Base-by-base conservation (phyloP, 2,888 invertebrate genomes). In the Parnassius glacialis region DNA sequence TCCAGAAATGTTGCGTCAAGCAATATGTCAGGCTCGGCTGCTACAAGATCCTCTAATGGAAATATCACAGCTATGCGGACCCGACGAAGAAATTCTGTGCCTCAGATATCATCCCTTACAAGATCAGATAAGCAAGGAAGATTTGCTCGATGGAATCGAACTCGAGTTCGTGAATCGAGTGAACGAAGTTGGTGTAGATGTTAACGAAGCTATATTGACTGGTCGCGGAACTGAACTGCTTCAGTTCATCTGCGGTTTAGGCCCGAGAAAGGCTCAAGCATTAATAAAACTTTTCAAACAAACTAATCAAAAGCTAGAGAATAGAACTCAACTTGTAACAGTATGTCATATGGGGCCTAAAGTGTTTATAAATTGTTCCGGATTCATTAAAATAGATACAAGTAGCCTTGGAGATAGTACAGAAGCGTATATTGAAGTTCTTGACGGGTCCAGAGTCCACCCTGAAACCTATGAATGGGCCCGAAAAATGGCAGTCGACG, bases 381-480 rank as follows among this genome's bases (percentile, higher is more conserved):
- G 99, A 41, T 99, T 99, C 81, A 98, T 99, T 62, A 98, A 97
- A 91, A 99, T 99, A 68, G 99, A 99, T 76, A 99, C 99, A 0
- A 97, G 96, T 78, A 97, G 98, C 67, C 89, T 98, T 53, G 98
- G 98, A 2, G 98, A 99, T 75, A 95, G 97, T 78, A 98, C 98
- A 0, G 98, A 98, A 78, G 96, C 97, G 0, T 98, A 98, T 75
- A 97, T 98, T 0, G 96, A 99, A 90, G 98, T 99, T 1, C 90
- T 99, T 59, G 99, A 99, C 79, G 98, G 99, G 0, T 98, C 99
- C 0, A 93, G 99, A 72, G 99, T 99, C 0, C 99, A 99, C 90
- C 99, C 99, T 0, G 99, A 99, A 90, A 98, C 99, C 0, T 99
- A 99, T 83, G 99, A 99, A 79, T 99, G 99, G 99, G 99, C 99